Percentiles rank a stretch among this genome's conserved stretches.
Conservation (phyloP, 2,797 vertebrate genomes). For the Pangasius djambal region DNA sequence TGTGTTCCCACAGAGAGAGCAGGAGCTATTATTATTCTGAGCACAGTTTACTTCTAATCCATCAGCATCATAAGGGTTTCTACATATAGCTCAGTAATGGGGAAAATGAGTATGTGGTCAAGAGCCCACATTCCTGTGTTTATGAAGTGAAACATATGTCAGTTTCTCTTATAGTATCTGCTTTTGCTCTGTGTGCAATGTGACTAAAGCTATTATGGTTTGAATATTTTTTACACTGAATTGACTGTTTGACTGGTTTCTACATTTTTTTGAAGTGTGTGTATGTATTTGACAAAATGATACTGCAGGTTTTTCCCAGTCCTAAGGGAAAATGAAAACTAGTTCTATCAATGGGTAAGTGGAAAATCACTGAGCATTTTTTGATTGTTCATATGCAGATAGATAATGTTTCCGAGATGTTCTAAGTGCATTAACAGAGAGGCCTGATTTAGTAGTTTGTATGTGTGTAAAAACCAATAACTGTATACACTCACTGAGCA, state of each 20-base stretch:
- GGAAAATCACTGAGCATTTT: not conserved
- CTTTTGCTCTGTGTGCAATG: not conserved
- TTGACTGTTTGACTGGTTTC: not conserved
- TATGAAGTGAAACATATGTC: not conserved
- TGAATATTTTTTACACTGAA: not conserved
- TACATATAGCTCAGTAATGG: not conserved
- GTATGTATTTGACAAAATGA: not conserved
- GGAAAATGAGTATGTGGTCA: not conserved
- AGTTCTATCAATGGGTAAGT: not conserved
- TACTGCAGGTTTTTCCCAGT: not conserved
- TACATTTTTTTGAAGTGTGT: not conserved
- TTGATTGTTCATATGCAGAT: not conserved
- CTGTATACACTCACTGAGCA: not conserved
- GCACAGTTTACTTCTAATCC: not conserved
- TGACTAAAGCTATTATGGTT: not conserved
- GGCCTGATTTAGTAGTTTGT: not conserved
- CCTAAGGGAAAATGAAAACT: not conserved
- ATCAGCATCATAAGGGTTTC: not conserved
- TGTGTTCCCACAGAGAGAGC: not conserved
- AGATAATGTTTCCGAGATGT: not conserved
- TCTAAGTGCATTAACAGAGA: not conserved
- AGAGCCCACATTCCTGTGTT: not conserved
- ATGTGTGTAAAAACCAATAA: not conserved
- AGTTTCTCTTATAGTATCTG: not conserved
- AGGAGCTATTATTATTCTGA: conserved; percentile 9